Evolutionary conservation across 2,888 invertebrate genomes (phyloP).

Genomic region (Drosophila mayaguana): DNA sequence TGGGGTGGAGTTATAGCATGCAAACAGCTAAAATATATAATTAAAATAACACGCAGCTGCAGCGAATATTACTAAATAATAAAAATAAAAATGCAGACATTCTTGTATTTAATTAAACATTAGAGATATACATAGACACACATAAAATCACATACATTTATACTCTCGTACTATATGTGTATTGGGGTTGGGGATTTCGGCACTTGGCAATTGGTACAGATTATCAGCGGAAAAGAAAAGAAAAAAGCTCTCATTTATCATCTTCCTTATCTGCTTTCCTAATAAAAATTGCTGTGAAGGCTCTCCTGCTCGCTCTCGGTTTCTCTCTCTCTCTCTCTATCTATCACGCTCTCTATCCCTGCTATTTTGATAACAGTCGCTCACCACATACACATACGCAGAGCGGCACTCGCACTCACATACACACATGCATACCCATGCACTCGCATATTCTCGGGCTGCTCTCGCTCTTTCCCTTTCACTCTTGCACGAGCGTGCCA

Average conservation of each 20-base stretch:
- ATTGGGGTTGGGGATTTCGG: not conserved
- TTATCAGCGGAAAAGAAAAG: conserved; percentile 56
- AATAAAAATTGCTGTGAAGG: conserved; percentile 24
- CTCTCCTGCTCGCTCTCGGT: conserved; percentile 26
- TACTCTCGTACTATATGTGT: not conserved
- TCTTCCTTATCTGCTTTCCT: conserved; percentile 50
- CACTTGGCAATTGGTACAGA: conserved; percentile 67
- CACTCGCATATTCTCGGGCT: conserved; percentile 42
- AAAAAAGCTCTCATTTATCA: conserved; percentile 33
- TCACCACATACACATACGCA: conserved; percentile 23
- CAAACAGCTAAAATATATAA: conserved; percentile 11
- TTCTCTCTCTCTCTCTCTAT: conserved; percentile 12
- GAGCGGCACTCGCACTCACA: conserved; percentile 11
- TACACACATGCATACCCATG: conserved; percentile 27
- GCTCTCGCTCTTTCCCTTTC: conserved; percentile 61
- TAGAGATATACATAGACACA: not conserved
- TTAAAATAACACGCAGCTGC: conserved; percentile 30
- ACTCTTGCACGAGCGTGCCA: conserved; percentile 59
- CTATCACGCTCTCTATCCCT: conserved; percentile 28
- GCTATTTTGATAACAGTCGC: conserved; percentile 39
- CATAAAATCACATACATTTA: not conserved
- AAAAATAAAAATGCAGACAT: not conserved
- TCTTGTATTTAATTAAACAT: conserved; percentile 7
- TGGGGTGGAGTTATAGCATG: conserved; percentile 39
- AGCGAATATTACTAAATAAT: not conserved